phyloP scores from a whole-genome alignment of 2,797 vertebrate genomes.

The Loriculus beryllinus region DNA sequence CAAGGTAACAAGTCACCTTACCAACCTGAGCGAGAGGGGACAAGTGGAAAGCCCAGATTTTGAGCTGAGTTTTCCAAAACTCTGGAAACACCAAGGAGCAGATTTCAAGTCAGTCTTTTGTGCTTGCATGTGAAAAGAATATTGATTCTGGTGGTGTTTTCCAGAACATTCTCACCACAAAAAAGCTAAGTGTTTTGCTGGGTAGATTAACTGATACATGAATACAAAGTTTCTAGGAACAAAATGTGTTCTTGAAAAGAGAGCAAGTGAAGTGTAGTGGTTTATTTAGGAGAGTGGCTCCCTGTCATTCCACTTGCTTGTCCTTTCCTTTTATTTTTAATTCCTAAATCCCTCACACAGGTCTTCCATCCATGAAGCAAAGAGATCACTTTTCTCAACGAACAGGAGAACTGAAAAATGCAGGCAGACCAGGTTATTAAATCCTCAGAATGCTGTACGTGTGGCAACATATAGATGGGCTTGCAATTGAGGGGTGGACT shows the following conservation, averaged over 20 bases:
- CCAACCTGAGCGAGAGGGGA: rapidly evolving
- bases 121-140: not conserved
- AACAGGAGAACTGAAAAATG: not conserved
- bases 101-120: not conserved
- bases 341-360: not conserved
- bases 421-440: not conserved
- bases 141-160: not conserved
- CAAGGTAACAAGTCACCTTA: not conserved
- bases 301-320: not conserved
- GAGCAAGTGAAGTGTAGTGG: not conserved
- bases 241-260: not conserved
- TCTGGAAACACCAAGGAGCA: not conserved
- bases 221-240: not conserved
- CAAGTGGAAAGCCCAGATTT: not conserved
- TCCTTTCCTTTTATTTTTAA: not conserved
- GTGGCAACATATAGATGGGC: not conserved
- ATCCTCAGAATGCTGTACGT: not conserved
- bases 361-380: not conserved
- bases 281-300: not conserved
- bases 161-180: not conserved
- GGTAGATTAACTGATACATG: not conserved
- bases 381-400: slow-evolving; percentile 2
- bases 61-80: not conserved
- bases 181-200: not conserved
- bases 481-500: not conserved